A percentile compares a stretch with the other conserved stretches of the same genome.
phyloP scores from a whole-genome alignment of 2,888 invertebrate species.

The Sylvicola cinctus region DNA sequence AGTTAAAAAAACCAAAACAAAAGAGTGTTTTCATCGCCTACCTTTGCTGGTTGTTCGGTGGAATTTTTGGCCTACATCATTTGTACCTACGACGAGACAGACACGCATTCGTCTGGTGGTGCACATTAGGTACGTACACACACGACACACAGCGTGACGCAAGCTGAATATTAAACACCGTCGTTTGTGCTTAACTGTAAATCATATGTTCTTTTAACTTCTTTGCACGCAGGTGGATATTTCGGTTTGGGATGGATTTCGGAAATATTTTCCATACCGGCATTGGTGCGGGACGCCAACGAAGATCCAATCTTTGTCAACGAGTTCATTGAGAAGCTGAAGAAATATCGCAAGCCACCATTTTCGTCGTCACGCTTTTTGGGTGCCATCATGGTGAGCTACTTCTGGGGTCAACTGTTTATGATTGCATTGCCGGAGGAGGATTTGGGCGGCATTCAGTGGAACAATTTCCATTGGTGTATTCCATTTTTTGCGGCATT shows the following conservation, averaged over 20 bases:
- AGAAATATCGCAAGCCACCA: constrained; percentile 50
- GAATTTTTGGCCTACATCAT: constrained; percentile 75
- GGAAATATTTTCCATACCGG: constrained; percentile 65
- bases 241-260: constrained; percentile 68
- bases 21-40: constrained; percentile 54
- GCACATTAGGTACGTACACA: constrained; percentile 40
- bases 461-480: constrained; percentile 46
- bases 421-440: constrained; percentile 59
- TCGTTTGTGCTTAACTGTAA: constrained; percentile 1
- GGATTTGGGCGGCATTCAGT: constrained; percentile 45
- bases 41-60: constrained; percentile 70
- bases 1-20: constrained; percentile 8
- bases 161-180: background rate
- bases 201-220: background rate
- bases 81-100: constrained; percentile 73
- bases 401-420: constrained; percentile 58
- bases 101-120: constrained; percentile 82
- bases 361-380: constrained; percentile 60
- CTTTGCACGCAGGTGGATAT: constrained; percentile 38
- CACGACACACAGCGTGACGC: too few species aligned
- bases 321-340: constrained; percentile 38
- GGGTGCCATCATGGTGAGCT: constrained; percentile 56
- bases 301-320: constrained; percentile 45
- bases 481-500: constrained; percentile 52
- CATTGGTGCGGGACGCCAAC: constrained; percentile 67